phyloP scores from a whole-genome alignment of 30 jellyfish, hydroid and myxozoan genomes.

The Chironex yamaguchii region DNA sequence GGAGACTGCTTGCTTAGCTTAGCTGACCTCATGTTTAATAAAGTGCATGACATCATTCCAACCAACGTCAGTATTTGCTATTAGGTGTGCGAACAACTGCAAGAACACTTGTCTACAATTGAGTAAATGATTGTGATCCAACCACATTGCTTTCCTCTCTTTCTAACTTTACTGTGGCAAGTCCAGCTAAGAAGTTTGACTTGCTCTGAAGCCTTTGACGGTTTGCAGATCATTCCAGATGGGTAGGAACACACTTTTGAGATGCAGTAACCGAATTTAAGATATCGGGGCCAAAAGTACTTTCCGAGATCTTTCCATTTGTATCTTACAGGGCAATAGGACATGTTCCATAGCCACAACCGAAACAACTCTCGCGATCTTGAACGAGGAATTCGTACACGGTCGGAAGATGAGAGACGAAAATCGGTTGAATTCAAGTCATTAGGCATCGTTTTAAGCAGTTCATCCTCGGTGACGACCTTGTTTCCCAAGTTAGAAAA shows the following conservation, averaged over 20 bases:
- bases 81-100: not conserved
- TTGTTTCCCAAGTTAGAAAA: constrained; percentile 9
- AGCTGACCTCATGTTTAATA: too few species aligned
- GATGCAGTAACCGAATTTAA: constrained; percentile 70
- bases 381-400: constrained; percentile 62
- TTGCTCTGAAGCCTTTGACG: constrained; percentile 37
- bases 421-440: constrained; percentile 38
- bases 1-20: too few species aligned
- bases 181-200: constrained; percentile 66
- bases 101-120: not conserved
- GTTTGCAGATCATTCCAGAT: constrained; percentile 75
- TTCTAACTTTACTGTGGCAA: not conserved
- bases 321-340: constrained; percentile 76
- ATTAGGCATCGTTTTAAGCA: constrained; percentile 59
- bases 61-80: too few species aligned
- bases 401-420: constrained; percentile 21
- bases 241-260: constrained; percentile 71
- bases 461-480: constrained; percentile 58
- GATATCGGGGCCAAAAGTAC: constrained; percentile 80
- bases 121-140: not conserved
- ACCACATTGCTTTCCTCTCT: not conserved
- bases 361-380: constrained; percentile 59
- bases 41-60: too few species aligned
- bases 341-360: constrained; percentile 63
- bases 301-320: constrained; percentile 76